Base-by-base conservation (phyloP, 2,888 invertebrate genomes). In the Elysia crispata region DNA sequence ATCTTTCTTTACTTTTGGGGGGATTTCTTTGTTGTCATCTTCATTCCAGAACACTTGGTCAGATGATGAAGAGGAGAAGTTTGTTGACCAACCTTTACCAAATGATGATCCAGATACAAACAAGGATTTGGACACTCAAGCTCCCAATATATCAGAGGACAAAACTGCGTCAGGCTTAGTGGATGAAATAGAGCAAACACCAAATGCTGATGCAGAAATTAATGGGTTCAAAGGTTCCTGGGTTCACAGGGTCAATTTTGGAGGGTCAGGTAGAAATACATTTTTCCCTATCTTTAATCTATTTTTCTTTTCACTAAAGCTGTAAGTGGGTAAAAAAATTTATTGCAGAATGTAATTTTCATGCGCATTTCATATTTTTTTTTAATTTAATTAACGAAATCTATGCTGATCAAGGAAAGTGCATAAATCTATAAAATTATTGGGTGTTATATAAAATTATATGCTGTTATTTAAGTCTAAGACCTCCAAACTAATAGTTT, bases 31-130 rank as follows among this genome's bases (percentile, higher is more conserved):
- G 11, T 41, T 41, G 41, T 41, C 11, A 41, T 41, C 41, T 41
- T 41, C 41, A 6, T 41, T 41, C 11, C 11, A 41, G 41, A 41
- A 41, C 41, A 41, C 23, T 11, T 79, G 64, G 79, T 28, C 54
- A 30, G 82, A 82, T 79, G 92, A 92, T 82, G 92, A 92, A 74
- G 93, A 93, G 64, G 92, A 93, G 84, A 88, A 90, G 81, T 93
- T 91, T 87, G 89, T 88, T n/a, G 92, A 92, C 79, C 78, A 86
- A 3, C 86, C 87, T 78, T 89, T 85, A 23, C 86, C 86, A 54
- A 90, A 88, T 49, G 67, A 81, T 25, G 73, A 60, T 5, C 77
- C 70, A 23, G 66, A 6, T 8, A 66, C 23, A 66, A 79, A 57
- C 49, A 30, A 28, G 20, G 23, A 15, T 25, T 11, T 31, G 41